phyloP scores from a whole-genome alignment of 2,797 vertebrate species.

The Huso huso region DNA sequence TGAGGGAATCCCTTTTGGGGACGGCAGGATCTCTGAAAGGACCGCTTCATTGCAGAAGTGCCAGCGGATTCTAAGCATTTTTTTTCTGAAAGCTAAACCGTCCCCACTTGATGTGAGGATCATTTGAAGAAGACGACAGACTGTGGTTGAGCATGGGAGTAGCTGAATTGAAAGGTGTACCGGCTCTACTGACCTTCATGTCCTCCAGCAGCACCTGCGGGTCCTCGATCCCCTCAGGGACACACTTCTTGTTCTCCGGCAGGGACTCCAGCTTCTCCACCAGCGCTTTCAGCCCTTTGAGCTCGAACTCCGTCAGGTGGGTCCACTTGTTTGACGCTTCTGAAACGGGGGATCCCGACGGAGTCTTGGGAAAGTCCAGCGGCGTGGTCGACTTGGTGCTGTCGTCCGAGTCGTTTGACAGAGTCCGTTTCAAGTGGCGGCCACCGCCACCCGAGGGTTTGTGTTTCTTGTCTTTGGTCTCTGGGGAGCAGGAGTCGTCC shows the following conservation, averaged over 20 bases:
- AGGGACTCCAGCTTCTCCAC: conserved; percentile 92
- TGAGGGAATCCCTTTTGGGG: no score
- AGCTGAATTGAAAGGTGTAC: no score
- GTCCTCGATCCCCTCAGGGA: conserved; percentile 83
- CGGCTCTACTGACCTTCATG: conserved; percentile 71
- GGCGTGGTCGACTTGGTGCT: conserved; percentile 59
- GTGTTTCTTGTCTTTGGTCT: conserved; percentile 48
- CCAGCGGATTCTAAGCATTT: no score
- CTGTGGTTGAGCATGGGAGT: background rate
- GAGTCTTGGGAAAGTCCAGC: conserved; percentile 72
- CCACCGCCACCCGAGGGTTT: conserved; percentile 44
- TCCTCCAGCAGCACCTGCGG: conserved; percentile 83
- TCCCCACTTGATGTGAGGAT: no score
- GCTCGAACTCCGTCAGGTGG: conserved; percentile 87
- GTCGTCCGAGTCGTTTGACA: conserved; percentile 77
- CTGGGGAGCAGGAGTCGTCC: conserved; percentile 62
- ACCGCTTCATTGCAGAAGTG: no score
- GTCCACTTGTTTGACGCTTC: conserved; percentile 74
- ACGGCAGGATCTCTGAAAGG: no score
- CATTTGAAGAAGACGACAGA: no score
- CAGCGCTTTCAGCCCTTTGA: conserved; percentile 80
- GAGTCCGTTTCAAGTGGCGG: conserved; percentile 66
- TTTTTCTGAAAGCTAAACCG: background rate
- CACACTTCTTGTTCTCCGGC: conserved; percentile 85
- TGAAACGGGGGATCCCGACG: conserved; percentile 68